phyloP scores from a whole-genome alignment of 2,888 invertebrate genomes.

The Cerastoderma edule region DNA sequence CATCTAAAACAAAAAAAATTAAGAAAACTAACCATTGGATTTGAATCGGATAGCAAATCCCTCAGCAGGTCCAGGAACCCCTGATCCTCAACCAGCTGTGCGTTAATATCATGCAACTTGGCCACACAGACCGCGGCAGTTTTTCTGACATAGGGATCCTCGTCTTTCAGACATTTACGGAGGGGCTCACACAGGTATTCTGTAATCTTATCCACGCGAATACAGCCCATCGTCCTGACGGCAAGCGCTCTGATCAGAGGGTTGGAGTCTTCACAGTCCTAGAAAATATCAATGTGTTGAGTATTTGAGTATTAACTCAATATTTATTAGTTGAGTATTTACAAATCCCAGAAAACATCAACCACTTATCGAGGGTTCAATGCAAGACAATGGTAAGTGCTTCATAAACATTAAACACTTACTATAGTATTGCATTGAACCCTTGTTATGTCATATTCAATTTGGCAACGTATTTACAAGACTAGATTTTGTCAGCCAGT shows the following conservation, averaged over 20 bases:
- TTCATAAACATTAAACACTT: too few relatives aligned
- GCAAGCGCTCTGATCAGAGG: slow-evolving; percentile 99
- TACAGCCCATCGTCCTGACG: slow-evolving; percentile 99
- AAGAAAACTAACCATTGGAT: slow-evolving; percentile 94
- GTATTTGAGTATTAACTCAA: too few relatives aligned
- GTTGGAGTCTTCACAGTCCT: slow-evolving; percentile 99
- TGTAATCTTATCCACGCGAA: slow-evolving; percentile 99
- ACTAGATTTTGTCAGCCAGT: too few relatives aligned
- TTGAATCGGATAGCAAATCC: slow-evolving; percentile 98
- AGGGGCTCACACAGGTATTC: slow-evolving; percentile 99
- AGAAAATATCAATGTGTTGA: slow-evolving; percentile 62
- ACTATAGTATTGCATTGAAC: too few relatives aligned
- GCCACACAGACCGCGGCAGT: slow-evolving; percentile 99
- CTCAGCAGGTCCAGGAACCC: slow-evolving; percentile 98
- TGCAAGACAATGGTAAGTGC: too few relatives aligned
- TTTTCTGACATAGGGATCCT: slow-evolving; percentile 88
- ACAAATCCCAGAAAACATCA: too few relatives aligned
- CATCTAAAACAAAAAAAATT: too few relatives aligned
- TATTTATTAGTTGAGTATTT: too few relatives aligned
- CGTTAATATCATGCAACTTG: slow-evolving; percentile 97
- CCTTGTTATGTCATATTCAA: too few relatives aligned
- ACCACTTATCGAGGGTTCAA: too few relatives aligned
- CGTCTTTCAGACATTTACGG: slow-evolving; percentile 88
- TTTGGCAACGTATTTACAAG: too few relatives aligned
- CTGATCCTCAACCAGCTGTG: slow-evolving; percentile 90